Percentiles rank a stretch among this genome's conserved stretches.
phyloP scores from a whole-genome alignment of 2,797 vertebrate species.

The Cheirogaleus major region DNA sequence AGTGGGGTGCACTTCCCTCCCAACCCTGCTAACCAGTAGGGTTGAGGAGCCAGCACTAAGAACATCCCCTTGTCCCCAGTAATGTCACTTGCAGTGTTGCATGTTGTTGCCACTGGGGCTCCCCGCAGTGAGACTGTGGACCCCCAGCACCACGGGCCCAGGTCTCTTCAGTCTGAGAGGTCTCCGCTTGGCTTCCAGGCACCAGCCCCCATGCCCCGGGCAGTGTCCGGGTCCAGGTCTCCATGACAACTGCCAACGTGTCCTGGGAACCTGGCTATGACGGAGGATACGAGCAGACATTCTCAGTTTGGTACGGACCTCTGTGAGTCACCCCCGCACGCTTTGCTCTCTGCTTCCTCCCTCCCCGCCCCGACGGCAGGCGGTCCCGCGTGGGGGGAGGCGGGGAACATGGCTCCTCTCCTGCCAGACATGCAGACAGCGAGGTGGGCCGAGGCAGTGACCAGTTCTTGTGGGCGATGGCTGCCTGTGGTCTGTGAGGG shows the following conservation, averaged over 20 bases:
- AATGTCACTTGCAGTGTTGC: background rate
- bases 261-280: constrained; percentile 99
- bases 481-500: background rate
- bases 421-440: background rate
- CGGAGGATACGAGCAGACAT: constrained; percentile 99
- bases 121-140: background rate
- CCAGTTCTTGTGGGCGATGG: background rate
- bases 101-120: background rate
- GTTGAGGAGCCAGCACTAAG: background rate
- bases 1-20: background rate
- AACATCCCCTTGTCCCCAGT: background rate
- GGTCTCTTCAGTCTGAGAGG: constrained; percentile 30
- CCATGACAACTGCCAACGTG: constrained; percentile 97
- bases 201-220: constrained; percentile 98
- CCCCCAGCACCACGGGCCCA: background rate
- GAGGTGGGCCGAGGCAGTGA: background rate
- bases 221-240: constrained; percentile 94
- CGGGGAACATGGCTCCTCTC: background rate
- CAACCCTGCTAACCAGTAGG: background rate
- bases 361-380: constrained; percentile 60
- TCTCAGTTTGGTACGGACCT: constrained; percentile 99
- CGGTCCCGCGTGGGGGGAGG: constrained; percentile 45
- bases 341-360: constrained; percentile 98
- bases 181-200: constrained; percentile 85
- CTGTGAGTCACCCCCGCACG: constrained; percentile 97